Conservation (phyloP, 92 coral and sea anemone genomes). For the Porites evermanni region DNA sequence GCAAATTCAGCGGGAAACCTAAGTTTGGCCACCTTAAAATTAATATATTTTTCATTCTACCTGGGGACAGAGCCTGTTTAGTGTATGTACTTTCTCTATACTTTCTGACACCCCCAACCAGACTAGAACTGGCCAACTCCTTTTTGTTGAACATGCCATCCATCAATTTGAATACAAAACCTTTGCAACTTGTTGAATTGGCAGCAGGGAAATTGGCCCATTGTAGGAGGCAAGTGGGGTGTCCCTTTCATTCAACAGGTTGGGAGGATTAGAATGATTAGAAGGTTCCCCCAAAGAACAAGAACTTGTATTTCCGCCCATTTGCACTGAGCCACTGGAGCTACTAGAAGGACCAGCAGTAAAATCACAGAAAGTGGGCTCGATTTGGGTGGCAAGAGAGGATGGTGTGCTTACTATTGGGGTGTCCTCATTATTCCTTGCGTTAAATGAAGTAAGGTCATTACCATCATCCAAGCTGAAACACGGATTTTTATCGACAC, state of each 20-base stretch:
- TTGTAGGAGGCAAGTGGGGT: constrained; percentile 21
- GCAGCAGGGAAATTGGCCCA: constrained; percentile 27
- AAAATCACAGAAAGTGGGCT: constrained; percentile 13
- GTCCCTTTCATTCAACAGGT: constrained; percentile 13
- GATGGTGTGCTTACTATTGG: constrained; percentile 12
- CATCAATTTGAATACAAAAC: constrained; percentile 23
- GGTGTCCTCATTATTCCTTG: constrained; percentile 9
- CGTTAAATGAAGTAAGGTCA: background rate
- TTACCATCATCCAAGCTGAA: constrained; percentile 7
- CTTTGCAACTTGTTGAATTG: constrained; percentile 14
- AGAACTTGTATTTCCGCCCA: background rate
- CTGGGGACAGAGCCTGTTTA: constrained; percentile 28
- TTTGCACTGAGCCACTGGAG: constrained; percentile 4
- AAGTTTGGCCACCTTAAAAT: constrained; percentile 7
- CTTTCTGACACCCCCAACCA: constrained; percentile 29
- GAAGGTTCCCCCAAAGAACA: constrained; percentile 21
- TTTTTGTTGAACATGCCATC: constrained; percentile 20
- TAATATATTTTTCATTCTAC: constrained; percentile 25
- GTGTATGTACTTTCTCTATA: constrained; percentile 5
- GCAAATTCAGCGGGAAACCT: constrained; percentile 26
- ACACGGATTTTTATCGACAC: constrained; percentile 5
- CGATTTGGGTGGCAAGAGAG: constrained; percentile 6
- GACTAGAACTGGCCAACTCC: constrained; percentile 35
- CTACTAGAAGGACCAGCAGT: background rate
- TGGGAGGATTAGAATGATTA: constrained; percentile 13